Evolutionary conservation across 2,797 vertebrate genomes (phyloP).

Genomic region (Cetoscarus ocellatus): DNA sequence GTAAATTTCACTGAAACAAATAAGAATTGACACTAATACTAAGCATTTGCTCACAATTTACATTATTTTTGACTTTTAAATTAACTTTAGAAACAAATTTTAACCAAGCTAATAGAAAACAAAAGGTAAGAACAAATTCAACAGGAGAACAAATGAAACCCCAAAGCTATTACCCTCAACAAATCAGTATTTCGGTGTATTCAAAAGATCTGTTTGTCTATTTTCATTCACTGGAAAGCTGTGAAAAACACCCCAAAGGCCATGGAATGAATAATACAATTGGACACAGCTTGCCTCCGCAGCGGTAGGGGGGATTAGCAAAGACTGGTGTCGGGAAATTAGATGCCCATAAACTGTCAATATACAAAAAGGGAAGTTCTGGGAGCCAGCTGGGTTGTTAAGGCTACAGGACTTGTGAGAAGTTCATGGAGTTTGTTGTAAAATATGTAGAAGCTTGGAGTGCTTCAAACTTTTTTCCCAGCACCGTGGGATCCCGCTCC

Average conservation of each 20-base stretch:
- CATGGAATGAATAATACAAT: slow-evolving; percentile 57
- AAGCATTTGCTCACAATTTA: no score
- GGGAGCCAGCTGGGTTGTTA: slow-evolving; percentile 32
- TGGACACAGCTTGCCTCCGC: slow-evolving; percentile 49
- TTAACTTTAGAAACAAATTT: no score
- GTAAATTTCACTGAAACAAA: no score
- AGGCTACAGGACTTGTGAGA: slow-evolving; percentile 8
- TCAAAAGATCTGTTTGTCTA: slow-evolving; percentile 26
- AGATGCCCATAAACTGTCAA: slow-evolving; percentile 65
- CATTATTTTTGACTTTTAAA: no score
- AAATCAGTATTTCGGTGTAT: neutral
- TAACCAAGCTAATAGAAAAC: no score
- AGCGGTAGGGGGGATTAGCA: slow-evolving; percentile 40
- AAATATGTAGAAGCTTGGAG: slow-evolving; percentile 47
- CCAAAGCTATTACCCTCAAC: no score
- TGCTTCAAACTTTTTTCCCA: slow-evolving; percentile 13
- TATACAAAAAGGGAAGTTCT: slow-evolving; percentile 35
- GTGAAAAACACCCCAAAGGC: slow-evolving; percentile 23
- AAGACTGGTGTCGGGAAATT: slow-evolving; percentile 45
- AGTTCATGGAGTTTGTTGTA: slow-evolving; percentile 22
- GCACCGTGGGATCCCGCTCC: slow-evolving; percentile 38
- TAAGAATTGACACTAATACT: no score
- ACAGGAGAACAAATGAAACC: no score
- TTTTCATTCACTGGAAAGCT: slow-evolving; percentile 37
- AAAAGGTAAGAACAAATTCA: no score